These are phyloP conservation scores for Itoplectis maculator DNA, from an alignment of 2,888 invertebrate species.

Conservation along the genomic window DNA sequence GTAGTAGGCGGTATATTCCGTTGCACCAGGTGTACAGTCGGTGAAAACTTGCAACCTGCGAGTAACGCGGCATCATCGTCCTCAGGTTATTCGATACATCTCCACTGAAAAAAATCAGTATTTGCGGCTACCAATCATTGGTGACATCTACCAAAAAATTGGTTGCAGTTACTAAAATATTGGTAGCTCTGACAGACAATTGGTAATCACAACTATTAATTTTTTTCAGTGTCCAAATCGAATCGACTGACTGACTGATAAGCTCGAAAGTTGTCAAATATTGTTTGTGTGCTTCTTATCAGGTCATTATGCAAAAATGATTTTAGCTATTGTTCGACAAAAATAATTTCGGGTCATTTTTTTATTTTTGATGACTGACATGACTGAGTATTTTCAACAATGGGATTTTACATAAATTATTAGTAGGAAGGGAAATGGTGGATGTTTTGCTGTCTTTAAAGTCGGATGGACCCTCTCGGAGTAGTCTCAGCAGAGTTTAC, in stretches of 20 bases:
- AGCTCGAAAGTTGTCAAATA: not conserved
- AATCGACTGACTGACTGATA: not conserved
- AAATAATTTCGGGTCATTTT: not conserved
- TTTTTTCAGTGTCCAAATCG: too few relatives aligned
- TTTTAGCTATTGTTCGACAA: not conserved
- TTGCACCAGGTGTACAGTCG: slow-evolving; percentile 58
- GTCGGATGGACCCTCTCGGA: not conserved
- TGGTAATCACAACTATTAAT: too few relatives aligned
- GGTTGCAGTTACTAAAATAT: too few relatives aligned
- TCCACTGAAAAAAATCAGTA: slow-evolving; percentile 6
- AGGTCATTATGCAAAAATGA: not conserved
- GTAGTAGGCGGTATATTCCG: slow-evolving; percentile 63
- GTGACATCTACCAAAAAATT: too few relatives aligned
- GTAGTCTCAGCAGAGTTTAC: not conserved
- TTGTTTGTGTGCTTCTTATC: not conserved
- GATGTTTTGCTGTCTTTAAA: not conserved
- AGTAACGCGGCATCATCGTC: slow-evolving; percentile 41
- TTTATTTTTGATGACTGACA: too few relatives aligned
- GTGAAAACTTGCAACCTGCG: slow-evolving; percentile 42
- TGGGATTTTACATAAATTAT: not conserved
- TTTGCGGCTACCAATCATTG: too few relatives aligned
- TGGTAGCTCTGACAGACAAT: too few relatives aligned
- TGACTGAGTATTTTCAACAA: not conserved
- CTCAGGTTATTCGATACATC: slow-evolving; percentile 33
- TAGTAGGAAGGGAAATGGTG: not conserved